Evolutionary conservation across 1,140 invertebrate genomes (phyloP).

Genomic region (Sinonovacula constricta): DNA sequence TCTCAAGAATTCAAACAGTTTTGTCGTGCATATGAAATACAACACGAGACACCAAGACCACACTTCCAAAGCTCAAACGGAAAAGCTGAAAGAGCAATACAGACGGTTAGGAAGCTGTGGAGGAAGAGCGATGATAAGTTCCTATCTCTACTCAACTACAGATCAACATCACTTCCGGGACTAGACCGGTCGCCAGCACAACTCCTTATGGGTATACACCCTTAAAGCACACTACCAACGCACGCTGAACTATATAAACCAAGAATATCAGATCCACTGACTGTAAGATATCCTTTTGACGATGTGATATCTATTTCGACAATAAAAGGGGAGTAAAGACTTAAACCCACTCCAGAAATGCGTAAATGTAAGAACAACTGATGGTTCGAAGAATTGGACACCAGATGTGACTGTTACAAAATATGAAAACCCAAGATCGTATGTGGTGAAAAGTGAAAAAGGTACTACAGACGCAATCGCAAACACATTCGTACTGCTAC

Average conservation of each 20-base stretch:
- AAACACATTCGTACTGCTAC: too few relatives aligned
- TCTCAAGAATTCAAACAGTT: constrained; percentile 73
- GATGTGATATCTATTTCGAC: constrained; percentile 43
- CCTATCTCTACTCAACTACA: constrained; percentile 48
- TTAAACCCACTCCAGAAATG: background rate
- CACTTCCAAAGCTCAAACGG: constrained; percentile 56
- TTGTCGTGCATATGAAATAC: constrained; percentile 42
- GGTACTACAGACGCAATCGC: constrained; percentile 26
- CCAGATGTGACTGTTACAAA: constrained; percentile 10
- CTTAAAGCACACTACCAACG: constrained; percentile 46
- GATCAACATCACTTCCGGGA: constrained; percentile 53
- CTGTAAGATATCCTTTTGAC: constrained; percentile 42
- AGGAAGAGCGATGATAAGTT: constrained; percentile 42
- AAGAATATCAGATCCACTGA: constrained; percentile 13
- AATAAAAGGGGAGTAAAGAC: constrained; percentile 20
- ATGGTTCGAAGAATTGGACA: constrained; percentile 26
- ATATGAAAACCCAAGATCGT: constrained; percentile 44
- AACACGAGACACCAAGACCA: constrained; percentile 55
- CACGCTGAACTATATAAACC: constrained; percentile 46
- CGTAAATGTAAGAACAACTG: background rate
- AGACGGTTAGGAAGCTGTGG: constrained; percentile 51
- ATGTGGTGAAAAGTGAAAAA: constrained; percentile 23
- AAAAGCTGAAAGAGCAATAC: constrained; percentile 60
- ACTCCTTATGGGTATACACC: constrained; percentile 58
- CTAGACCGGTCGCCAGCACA: constrained; percentile 53